These are phyloP conservation scores for Gymnogyps californianus DNA, from an alignment of 2,113 vertebrate species.

Conservation along the genomic window DNA sequence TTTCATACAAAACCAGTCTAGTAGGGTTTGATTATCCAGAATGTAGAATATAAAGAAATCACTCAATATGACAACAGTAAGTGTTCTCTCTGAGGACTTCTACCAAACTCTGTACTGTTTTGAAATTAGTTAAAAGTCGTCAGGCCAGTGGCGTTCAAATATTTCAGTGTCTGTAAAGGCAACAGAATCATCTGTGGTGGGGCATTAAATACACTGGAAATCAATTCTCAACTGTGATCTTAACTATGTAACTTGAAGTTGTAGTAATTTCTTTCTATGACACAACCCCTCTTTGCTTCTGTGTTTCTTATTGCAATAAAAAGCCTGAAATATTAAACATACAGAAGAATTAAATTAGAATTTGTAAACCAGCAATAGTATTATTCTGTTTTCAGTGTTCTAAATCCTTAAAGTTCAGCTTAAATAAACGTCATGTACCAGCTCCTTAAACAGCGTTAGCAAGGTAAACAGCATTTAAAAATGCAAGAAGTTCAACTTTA, in stretches of 20 bases:
- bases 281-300: neutral
- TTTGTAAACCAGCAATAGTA: conserved; percentile 15
- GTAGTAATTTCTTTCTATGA: neutral
- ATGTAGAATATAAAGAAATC: neutral
- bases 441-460: neutral
- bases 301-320: conserved; percentile 24
- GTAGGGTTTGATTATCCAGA: neutral
- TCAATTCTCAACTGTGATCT: neutral
- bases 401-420: conserved; percentile 11
- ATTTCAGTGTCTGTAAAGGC: neutral
- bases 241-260: neutral
- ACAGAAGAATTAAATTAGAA: conserved; percentile 3
- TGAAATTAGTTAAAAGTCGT: neutral
- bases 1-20: neutral
- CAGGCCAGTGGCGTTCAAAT: neutral
- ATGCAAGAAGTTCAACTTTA: conserved; percentile 34
- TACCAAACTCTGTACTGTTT: neutral
- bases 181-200: neutral
- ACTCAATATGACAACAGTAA: neutral
- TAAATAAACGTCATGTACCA: conserved; percentile 25
- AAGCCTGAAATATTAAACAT: conserved; percentile 22
- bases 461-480: conserved; percentile 51
- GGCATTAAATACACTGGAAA: neutral
- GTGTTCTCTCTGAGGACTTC: neutral
- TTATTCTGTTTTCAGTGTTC: neutral